phyloP scores from a whole-genome alignment of 2,888 invertebrate species.

The Pelosia muscerda region DNA sequence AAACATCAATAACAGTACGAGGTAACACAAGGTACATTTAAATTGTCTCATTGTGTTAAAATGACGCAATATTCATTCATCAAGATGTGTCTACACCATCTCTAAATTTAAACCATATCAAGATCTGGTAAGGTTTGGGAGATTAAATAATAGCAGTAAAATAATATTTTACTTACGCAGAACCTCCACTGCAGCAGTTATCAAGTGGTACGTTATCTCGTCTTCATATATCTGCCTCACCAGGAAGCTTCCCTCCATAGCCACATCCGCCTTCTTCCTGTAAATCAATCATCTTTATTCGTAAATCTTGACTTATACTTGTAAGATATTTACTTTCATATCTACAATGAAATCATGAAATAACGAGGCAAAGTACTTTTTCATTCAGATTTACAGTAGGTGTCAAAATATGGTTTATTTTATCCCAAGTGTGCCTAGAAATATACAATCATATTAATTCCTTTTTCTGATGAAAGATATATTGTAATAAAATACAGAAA shows the following conservation, averaged over 20 bases:
- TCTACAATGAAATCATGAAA: not conserved
- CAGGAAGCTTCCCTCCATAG: conserved; percentile 98
- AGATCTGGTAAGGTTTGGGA: not conserved
- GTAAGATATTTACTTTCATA: not conserved
- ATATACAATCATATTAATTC: too few species aligned
- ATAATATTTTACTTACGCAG: conserved; percentile 89
- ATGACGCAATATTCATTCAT: not conserved
- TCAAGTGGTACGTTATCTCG: conserved; percentile 97
- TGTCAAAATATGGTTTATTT: too few species aligned
- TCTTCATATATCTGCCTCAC: conserved; percentile 98
- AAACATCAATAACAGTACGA: not conserved
- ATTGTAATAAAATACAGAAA: not conserved
- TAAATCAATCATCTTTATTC: not conserved
- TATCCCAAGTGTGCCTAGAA: too few species aligned
- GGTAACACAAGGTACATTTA: not conserved
- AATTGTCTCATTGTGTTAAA: conserved; percentile 2
- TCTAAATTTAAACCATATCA: not conserved
- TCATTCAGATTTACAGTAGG: not conserved
- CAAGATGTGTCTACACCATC: not conserved
- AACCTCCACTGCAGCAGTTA: conserved; percentile 96
- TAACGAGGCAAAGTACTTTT: not conserved
- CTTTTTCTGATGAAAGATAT: too few species aligned
- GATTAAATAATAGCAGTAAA: not conserved
- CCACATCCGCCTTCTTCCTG: conserved; percentile 96
- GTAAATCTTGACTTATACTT: too few species aligned